Conservation (phyloP, 2,797 vertebrate genomes). For the Philypnodon macrostomus region DNA sequence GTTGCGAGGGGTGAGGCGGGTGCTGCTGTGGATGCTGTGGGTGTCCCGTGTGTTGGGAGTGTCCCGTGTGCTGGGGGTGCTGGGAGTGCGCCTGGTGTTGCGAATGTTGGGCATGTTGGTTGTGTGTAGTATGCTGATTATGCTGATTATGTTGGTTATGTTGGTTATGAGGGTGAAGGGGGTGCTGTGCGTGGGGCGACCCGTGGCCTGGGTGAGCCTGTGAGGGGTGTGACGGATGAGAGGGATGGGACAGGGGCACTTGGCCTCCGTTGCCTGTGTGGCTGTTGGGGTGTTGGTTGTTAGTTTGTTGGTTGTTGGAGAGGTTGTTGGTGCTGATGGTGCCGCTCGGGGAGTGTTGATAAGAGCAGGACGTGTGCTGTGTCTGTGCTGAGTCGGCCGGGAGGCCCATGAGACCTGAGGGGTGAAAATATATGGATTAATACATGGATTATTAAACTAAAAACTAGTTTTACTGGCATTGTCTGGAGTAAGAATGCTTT, state of each 20-base stretch:
- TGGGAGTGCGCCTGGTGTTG: constrained; percentile 73
- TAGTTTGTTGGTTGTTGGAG: constrained; percentile 84
- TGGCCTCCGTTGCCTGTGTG: constrained; percentile 83
- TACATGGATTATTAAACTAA: too few species aligned
- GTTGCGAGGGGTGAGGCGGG: constrained; percentile 73
- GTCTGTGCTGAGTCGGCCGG: constrained; percentile 86
- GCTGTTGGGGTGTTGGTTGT: constrained; percentile 80
- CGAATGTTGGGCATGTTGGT: constrained; percentile 67
- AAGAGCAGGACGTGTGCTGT: constrained; percentile 91
- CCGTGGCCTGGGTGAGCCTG: constrained; percentile 80
- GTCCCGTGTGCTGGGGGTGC: constrained; percentile 65
- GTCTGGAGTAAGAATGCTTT: too few species aligned
- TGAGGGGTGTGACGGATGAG: constrained; percentile 83
- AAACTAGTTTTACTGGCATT: too few species aligned
- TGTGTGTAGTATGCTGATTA: constrained; percentile 52
- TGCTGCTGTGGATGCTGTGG: constrained; percentile 78
- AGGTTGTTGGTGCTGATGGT: constrained; percentile 85
- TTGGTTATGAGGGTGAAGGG: constrained; percentile 77
- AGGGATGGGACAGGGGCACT: constrained; percentile 84
- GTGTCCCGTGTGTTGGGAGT: constrained; percentile 62
- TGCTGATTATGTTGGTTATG: constrained; percentile 72
- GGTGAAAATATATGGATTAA: constrained; percentile 27
- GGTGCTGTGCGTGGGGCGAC: constrained; percentile 80
- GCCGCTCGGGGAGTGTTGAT: constrained; percentile 89
- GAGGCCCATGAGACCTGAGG: constrained; percentile 86